A percentile compares a stretch with the other conserved stretches of the same genome.
Evolutionary conservation across 2,888 invertebrate genomes (phyloP).

Genomic region (Lymantria monacha): DNA sequence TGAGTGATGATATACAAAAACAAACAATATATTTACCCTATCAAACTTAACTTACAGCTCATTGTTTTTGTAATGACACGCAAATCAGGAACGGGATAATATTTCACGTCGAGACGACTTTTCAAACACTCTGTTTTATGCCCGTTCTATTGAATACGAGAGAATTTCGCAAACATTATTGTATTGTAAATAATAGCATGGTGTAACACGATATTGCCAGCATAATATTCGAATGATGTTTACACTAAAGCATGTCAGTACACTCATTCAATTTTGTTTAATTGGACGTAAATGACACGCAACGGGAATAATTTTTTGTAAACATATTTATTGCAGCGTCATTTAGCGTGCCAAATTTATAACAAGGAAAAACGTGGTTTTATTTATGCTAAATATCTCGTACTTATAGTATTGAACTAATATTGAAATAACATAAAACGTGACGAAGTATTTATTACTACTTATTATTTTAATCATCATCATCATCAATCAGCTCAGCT

Average conservation of each 20-base stretch:
- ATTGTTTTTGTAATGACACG: conserved; percentile 13
- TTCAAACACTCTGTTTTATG: conserved; percentile 45
- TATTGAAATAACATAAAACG: no score
- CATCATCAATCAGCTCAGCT: no score
- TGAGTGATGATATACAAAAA: no score
- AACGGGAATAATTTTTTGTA: conserved; percentile 12
- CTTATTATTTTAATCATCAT: no score
- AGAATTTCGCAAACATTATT: conserved; percentile 22
- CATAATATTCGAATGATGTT: conserved; percentile 42
- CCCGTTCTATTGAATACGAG: conserved; percentile 28
- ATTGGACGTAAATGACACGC: conserved; percentile 46
- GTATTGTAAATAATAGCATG: conserved; percentile 35
- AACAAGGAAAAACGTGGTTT: no score
- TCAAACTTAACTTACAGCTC: neutral
- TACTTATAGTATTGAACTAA: no score
- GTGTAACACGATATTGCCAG: conserved; percentile 46
- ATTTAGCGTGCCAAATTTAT: no score
- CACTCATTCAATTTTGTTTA: conserved; percentile 51
- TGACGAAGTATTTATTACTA: no score
- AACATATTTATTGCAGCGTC: conserved; percentile 7
- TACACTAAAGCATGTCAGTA: conserved; percentile 42
- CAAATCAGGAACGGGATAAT: conserved; percentile 39
- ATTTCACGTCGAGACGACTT: conserved; percentile 45
- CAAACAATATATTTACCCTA: neutral
- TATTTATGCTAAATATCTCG: no score